Conservation (phyloP, 1,140 invertebrate genomes). For the Solenopsis fugax region DNA sequence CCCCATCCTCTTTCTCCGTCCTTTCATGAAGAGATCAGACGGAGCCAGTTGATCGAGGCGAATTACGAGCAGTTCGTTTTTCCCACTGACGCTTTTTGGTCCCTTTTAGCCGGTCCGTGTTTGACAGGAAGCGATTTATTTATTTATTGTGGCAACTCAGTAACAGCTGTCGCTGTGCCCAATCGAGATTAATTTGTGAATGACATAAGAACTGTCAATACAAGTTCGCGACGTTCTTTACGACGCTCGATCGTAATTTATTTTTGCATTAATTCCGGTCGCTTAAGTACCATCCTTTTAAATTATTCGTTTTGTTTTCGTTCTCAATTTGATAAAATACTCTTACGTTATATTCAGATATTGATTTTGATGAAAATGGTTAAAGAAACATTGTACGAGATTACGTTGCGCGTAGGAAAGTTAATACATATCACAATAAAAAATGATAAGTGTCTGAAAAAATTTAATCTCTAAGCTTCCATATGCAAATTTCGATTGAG, state of each 20-base stretch:
- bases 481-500: conserved; percentile 27
- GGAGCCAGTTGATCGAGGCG: conserved; percentile 65
- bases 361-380: not conserved
- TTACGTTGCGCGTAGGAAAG: not conserved
- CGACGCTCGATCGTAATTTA: not conserved
- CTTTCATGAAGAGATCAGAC: conserved; percentile 72
- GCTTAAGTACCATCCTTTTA: not conserved
- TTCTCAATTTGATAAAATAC: not conserved
- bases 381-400: not conserved
- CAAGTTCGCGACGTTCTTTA: not conserved
- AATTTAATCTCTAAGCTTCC: not conserved
- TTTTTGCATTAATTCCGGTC: not conserved
- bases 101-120: not conserved
- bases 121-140: conserved; percentile 41
- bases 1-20: conserved; percentile 15
- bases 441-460: not conserved
- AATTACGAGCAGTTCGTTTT: conserved; percentile 64
- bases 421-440: not conserved
- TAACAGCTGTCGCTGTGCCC: conserved; percentile 19
- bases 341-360: not conserved
- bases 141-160: conserved; percentile 33
- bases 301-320: not conserved
- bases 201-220: conserved; percentile 38
- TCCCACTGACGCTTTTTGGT: conserved; percentile 28
- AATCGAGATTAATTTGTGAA: conserved; percentile 51